Conservation (phyloP, 2,888 invertebrate genomes). For the Macrosiphum euphorbiae region DNA sequence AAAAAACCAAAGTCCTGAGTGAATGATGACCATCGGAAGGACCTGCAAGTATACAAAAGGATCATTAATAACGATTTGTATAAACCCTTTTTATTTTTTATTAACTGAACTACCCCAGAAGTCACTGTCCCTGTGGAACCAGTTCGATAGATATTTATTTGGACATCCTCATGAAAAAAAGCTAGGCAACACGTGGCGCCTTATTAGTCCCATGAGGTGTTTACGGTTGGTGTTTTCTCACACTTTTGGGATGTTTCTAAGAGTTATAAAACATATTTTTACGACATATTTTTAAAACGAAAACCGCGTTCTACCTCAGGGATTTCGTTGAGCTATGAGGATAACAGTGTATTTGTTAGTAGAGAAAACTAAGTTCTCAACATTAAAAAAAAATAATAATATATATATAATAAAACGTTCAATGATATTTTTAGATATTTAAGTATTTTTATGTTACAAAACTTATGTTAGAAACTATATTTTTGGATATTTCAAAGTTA, state of each 20-base stretch:
- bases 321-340: slow-evolving; percentile 25
- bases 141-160: slow-evolving; percentile 61
- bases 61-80: slow-evolving; percentile 64
- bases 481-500: background rate
- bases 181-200: slow-evolving; percentile 58
- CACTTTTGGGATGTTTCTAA: slow-evolving; percentile 57
- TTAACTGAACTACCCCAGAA: slow-evolving; percentile 21
- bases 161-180: background rate
- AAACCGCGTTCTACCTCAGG: slow-evolving; percentile 57
- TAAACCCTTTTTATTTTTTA: slow-evolving; percentile 53
- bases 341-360: slow-evolving; percentile 14
- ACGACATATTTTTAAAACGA: slow-evolving; percentile 64
- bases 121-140: slow-evolving; percentile 58
- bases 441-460: background rate
- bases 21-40: slow-evolving; percentile 64
- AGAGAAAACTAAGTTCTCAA: slow-evolving; percentile 27
- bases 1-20: slow-evolving; percentile 47
- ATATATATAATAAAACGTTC: background rate
- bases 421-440: background rate
- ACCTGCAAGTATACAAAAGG: slow-evolving; percentile 50
- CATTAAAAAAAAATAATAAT: background rate
- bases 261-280: slow-evolving; percentile 64
- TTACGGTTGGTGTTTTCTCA: slow-evolving; percentile 49
- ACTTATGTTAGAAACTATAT: background rate
- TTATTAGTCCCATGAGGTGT: slow-evolving; percentile 64